Evolutionary conservation across 2,797 vertebrate species (phyloP), one percentile per base, ranked within the genome.

Genomic region (Gastrophryne carolinensis): DNA sequence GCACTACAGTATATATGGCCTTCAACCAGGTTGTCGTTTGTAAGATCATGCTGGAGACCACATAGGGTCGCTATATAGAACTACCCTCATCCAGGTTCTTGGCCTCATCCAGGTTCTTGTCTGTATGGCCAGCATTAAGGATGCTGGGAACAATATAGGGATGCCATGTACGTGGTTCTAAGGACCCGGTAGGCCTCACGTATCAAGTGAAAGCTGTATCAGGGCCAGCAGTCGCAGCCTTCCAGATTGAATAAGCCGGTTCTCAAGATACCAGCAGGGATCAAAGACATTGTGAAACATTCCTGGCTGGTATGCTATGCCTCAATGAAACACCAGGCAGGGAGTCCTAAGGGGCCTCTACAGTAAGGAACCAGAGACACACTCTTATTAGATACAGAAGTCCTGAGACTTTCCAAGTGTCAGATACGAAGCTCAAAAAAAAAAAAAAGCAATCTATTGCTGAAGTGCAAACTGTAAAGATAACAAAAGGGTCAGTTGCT

Each of bases 281-380:
- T 79, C 82, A 44, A 81, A 85, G 81, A 23, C 79, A 74, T 73
- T 82, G 75, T 75, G 76, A 81, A 82, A 83, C 57, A 78, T 83
- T 85, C 83, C 82, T 29, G 0, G 70, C 76, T 69, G 19, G 64
- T 72, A 78, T 17, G 15, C 44, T 5, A 76, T 81, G 82, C 79
- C 17, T 50, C 79, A 81, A 84, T 81, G 82, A 82, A 63, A 60
- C 79, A 41, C 60, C 73, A 79, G 21, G 66, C 60, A 53, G 54
- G 41, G 32, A 44, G 12, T 64, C 41, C 34, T 47, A 10, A n/a
- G 21, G 41, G 41, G 54, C 35, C 47, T 79, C 62, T 66, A 64
- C 69, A 60, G 39, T 5, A 29, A 67, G 21, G 30, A 19, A 79
- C 29, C 6, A n/a, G 15, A 44, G 15, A 8, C 39, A 17, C 15